Evolutionary conservation across 2,888 invertebrate genomes (phyloP), one percentile per base, ranked within the genome.

Genomic region (Abscondita cerata): DNA sequence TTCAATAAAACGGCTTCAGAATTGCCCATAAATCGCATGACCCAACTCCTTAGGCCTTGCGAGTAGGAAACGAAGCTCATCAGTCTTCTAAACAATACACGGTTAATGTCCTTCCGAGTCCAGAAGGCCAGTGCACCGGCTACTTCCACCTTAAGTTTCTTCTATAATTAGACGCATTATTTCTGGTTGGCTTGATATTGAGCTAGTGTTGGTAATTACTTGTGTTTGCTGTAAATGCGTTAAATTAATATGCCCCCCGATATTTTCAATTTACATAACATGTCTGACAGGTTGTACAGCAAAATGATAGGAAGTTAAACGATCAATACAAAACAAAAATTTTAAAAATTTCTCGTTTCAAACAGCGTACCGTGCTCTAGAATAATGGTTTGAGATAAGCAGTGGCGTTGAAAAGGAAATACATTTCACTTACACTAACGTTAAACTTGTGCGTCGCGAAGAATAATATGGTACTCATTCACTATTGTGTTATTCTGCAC

Each of bases 331-430:
- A 44, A 44, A n/a, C 16, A 44, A 44, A 13, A 38, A 40, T 50
- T 44, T 46, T 50, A 53, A 64, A 61, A 61, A 57, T 47, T 51
- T 48, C 41, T 57, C 47, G 19, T 25, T 46, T 62, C 47, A 33
- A 25, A 56, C 36, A 40, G 52, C 52, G 57, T 53, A 55, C 55
- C 59, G 64, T 65, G 56, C 33, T 46, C 52, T 52, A 54, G 65
- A 62, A 68, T 69, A 68, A 69, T 68, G 66, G 67, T 56, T 62
- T 55, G 59, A 53, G 65, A 62, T 68, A 71, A 71, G 68, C 62
- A 68, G 67, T 59, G 56, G 61, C 53, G 64, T 69, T 70, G 71
- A 71, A 72, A n/a, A 69, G 70, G 69, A 70, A 69, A 70, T 67
- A 69, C 70, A 69, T 72, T 70, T 70, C 68, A 69, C 68, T 70